Evolutionary conservation across 2,113 vertebrate species (phyloP).

Genomic region (Dasypus novemcinctus): DNA sequence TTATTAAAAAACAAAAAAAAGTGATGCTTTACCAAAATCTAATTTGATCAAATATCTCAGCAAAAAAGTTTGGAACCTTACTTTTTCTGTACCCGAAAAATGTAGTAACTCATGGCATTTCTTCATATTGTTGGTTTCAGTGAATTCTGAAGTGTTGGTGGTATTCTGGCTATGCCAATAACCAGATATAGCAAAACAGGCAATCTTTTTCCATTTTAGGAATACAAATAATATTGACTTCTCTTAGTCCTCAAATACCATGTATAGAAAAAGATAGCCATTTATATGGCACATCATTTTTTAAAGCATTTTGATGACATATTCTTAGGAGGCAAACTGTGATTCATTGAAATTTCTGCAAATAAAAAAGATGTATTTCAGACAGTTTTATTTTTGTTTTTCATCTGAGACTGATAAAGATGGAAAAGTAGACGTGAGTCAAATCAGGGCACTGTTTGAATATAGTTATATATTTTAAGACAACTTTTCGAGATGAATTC

Average conservation of each 20-base stretch:
- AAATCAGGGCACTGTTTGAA: not conserved
- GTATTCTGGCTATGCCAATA: not conserved
- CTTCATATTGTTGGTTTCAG: not conserved
- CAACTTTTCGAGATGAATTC: not conserved
- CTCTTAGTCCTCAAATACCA: not conserved
- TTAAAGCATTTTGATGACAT: not conserved
- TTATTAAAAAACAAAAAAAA: not conserved
- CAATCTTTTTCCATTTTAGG: not conserved
- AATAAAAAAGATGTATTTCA: not conserved
- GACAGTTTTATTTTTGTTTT: not conserved
- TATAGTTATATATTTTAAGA: not conserved
- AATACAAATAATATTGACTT: not conserved
- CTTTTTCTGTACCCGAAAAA: not conserved
- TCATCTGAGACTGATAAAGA: not conserved
- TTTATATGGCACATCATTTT: not conserved
- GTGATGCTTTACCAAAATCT: not conserved
- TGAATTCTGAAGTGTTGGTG: not conserved
- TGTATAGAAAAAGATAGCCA: not conserved
- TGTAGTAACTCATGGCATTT: not conserved
- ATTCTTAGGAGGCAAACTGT: not conserved
- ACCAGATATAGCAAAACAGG: not conserved
- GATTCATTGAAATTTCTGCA: conserved; percentile 20
- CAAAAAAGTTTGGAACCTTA: not conserved
- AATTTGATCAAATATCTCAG: not conserved
- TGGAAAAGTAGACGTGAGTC: not conserved